Base-by-base conservation (phyloP, 2,888 invertebrate genomes). In the Myathropa florea region DNA sequence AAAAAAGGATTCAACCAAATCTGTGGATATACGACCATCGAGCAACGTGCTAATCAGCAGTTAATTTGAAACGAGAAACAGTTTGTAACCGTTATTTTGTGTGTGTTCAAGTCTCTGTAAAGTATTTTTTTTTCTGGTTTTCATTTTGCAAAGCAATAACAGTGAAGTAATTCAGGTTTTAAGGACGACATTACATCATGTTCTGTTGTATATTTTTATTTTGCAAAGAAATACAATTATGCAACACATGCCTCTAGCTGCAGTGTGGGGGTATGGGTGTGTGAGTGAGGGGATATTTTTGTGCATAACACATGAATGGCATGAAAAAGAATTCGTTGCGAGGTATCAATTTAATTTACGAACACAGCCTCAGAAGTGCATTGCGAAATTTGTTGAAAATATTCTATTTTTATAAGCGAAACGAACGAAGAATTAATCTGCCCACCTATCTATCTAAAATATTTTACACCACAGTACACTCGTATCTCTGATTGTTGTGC, bases 331-430 rank as follows among this genome's bases (percentile, higher is more conserved):
- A 71, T 60, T 46, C 24, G 33, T 60, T 39, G 53, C 70, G 59
- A 72, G 63, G 55, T 71, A 64, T 85, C 33, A 36, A 77, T 67
- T 83, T 21, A 55, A 81, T 53, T 68, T 73, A 81, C 39, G 70
- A 68, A 68, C 39, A 78, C 78, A 46, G n/a, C 46, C 18, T 18
- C 24, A 65, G 21, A 76, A 65, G 73, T 78, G 73, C 78, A 82
- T 82, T 86, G 73, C 82, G 70, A 86, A 86, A 82, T 82, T 78
- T 39, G 78, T 83, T 61, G 46, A 79, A 82, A 82, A 59, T 71
- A 82, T 81, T 82, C 82, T 78, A 82, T 83, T 86, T 83, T 75
- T 70, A 70, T 67, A 21, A 12, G 33, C 12, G 61, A 77, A 60
- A n/a, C 14, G 65, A 64, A 63, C 65, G 39, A 59, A 84, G 28